Evolutionary conservation across 2,888 invertebrate genomes (phyloP), one percentile per base, ranked within the genome.

Genomic region (Amiota communis): DNA sequence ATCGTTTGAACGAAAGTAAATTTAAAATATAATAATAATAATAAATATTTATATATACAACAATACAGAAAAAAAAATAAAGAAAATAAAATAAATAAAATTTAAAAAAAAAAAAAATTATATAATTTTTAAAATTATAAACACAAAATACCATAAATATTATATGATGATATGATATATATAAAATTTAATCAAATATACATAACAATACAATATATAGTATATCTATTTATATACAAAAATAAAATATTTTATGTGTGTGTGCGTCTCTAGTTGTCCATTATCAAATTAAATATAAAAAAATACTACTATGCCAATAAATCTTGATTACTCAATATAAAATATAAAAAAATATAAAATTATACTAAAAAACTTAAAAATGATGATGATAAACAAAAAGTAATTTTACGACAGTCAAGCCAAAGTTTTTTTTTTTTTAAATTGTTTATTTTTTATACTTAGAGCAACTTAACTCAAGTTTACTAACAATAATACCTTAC

Each of bases 11-110:
- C 8, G 36, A 36, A 36, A 36, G 6, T 36, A 36, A 36, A 36
- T 36, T 36, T 36, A 36, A 53, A 13, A 53, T 53, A 53, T 23
- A 36, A 36, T 36, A 36, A 6, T 6, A 36, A 36, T 36, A 36
- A 36, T 59, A 59, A 12, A 17, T 59, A 17, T 71, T 64, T 47
- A 11, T 64, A 36, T 71, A 46, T 65, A 64, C 15, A 59, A 23
- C 23, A 23, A n/a, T n/a, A n/a, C n/a, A n/a, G n/a, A n/a, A n/a
- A n/a, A 23, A n/a, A 71, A 69, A 74, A 84, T 86, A 84, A 85
- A 83, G 81, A 86, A 81, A 68, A 70, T 23, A 6, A 47, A 48
- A 53, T 47, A 57, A 57, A 13, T 57, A 57, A 57, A 70, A 59
- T 11, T 65, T 1, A 48, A 13, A 65, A 13, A 15, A 47, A 70